Conservation (phyloP, 1,140 invertebrate species). For the Calliopsis andreniformis region DNA sequence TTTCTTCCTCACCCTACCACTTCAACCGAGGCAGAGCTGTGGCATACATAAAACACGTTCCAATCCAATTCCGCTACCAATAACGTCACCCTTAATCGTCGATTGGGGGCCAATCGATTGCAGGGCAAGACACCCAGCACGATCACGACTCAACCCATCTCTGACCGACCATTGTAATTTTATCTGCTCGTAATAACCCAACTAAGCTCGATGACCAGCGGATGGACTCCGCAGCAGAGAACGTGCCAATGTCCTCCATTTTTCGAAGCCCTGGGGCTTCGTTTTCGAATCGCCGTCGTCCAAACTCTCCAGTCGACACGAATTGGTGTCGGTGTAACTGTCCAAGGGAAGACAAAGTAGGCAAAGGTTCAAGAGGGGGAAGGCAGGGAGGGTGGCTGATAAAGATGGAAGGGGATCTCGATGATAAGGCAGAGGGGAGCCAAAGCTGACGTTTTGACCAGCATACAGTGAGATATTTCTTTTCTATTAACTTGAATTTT, state of each 20-base stretch:
- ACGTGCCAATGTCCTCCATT: constrained; percentile 2
- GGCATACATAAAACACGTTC: constrained; percentile 28
- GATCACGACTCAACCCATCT: not conserved
- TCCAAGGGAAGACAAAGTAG: constrained; percentile 50
- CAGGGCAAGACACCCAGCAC: constrained; percentile 14
- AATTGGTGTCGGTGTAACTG: constrained; percentile 52
- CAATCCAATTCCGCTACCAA: not conserved
- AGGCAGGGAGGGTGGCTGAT: not conserved
- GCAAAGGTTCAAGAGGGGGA: not conserved
- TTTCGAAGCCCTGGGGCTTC: not conserved
- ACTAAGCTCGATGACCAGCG: not conserved
- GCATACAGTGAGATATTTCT: constrained; percentile 36
- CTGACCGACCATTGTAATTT: not conserved
- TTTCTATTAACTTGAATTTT: too few species aligned
- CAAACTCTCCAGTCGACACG: not conserved
- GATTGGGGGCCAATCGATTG: constrained; percentile 44
- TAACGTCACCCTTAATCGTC: constrained; percentile 33
- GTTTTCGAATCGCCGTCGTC: not conserved
- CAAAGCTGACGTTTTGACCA: constrained; percentile 51
- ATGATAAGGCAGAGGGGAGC: constrained; percentile 9
- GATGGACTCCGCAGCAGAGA: not conserved
- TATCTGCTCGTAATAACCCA: constrained; percentile 4
- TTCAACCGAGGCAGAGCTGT: constrained; percentile 4
- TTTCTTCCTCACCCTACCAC: not conserved
- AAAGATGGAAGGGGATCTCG: not conserved